These are phyloP conservation scores for Bujurquina vittata DNA, from an alignment of 2,113 vertebrate species.

Conservation along the genomic window DNA sequence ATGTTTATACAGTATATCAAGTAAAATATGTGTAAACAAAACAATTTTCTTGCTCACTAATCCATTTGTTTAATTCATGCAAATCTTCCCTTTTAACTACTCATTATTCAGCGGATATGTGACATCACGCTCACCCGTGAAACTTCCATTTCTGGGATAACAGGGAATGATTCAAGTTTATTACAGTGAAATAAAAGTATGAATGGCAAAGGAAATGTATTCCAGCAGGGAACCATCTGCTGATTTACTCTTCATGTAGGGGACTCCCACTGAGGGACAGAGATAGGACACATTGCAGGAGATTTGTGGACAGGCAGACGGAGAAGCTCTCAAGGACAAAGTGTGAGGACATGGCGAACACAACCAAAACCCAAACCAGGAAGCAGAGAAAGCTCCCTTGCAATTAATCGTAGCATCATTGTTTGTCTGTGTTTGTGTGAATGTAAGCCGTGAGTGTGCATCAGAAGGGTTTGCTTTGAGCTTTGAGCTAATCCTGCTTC, in stretches of 20 bases:
- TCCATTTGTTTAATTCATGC: slow-evolving; percentile 31
- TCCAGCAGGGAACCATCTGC: slow-evolving; percentile 72
- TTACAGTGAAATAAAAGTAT: slow-evolving; percentile 36
- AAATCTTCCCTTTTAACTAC: slow-evolving; percentile 10
- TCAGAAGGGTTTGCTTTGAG: slow-evolving; percentile 45
- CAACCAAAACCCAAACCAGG: slow-evolving; percentile 23
- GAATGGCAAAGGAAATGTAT: slow-evolving; percentile 54
- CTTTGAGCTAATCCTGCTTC: slow-evolving; percentile 58
- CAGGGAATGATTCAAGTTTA: slow-evolving; percentile 51
- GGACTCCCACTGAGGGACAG: slow-evolving; percentile 51
- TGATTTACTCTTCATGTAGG: slow-evolving; percentile 50
- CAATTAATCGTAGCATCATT: slow-evolving; percentile 32
- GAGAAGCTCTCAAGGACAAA: slow-evolving; percentile 70
- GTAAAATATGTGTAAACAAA: slow-evolving; percentile 24
- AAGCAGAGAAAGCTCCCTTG: slow-evolving; percentile 30
- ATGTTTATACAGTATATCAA: not conserved
- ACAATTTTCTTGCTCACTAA: slow-evolving; percentile 6
- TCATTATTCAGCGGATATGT: slow-evolving; percentile 21
- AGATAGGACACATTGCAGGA: slow-evolving; percentile 38
- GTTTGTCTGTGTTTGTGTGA: slow-evolving; percentile 11
- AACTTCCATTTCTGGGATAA: slow-evolving; percentile 14
- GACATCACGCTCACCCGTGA: slow-evolving; percentile 41
- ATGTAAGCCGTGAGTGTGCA: slow-evolving; percentile 21
- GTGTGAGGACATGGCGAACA: slow-evolving; percentile 3
- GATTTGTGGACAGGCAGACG: slow-evolving; percentile 4